phyloP scores from a whole-genome alignment of 1,140 invertebrate species.

The Trichoplusia ni region DNA sequence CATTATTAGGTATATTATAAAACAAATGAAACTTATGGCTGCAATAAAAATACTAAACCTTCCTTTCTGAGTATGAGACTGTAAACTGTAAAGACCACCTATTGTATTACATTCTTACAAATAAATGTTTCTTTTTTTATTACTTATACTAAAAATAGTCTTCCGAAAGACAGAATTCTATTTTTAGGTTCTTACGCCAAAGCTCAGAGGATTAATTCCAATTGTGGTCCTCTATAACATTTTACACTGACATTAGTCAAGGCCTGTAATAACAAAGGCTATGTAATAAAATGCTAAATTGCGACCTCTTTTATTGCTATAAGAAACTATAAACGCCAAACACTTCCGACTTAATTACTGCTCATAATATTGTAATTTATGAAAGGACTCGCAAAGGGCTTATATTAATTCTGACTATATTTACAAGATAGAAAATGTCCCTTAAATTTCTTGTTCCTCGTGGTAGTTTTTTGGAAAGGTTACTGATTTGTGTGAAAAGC shows the following conservation, averaged over 20 bases:
- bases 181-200: background rate
- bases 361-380: slow-evolving; percentile 26
- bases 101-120: no score
- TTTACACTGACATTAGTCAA: slow-evolving; percentile 7
- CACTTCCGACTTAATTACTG: slow-evolving; percentile 14
- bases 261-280: slow-evolving; percentile 11
- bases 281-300: slow-evolving; percentile 10
- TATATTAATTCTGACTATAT: slow-evolving; percentile 25
- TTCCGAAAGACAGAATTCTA: no score
- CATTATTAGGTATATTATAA: no score
- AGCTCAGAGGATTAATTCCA: slow-evolving; percentile 12
- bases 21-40: no score
- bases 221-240: background rate
- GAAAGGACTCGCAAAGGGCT: background rate
- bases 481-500: slow-evolving; percentile 5
- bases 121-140: no score
- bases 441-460: background rate
- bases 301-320: slow-evolving; percentile 11
- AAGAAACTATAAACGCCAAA: slow-evolving; percentile 24
- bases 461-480: background rate
- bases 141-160: no score
- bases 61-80: no score
- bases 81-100: no score
- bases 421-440: no score
- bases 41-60: no score